A percentile compares a stretch with the other conserved stretches of the same genome.
Conservation (phyloP, 2,113 vertebrate genomes). For the Plecturocebus donacophilus region DNA sequence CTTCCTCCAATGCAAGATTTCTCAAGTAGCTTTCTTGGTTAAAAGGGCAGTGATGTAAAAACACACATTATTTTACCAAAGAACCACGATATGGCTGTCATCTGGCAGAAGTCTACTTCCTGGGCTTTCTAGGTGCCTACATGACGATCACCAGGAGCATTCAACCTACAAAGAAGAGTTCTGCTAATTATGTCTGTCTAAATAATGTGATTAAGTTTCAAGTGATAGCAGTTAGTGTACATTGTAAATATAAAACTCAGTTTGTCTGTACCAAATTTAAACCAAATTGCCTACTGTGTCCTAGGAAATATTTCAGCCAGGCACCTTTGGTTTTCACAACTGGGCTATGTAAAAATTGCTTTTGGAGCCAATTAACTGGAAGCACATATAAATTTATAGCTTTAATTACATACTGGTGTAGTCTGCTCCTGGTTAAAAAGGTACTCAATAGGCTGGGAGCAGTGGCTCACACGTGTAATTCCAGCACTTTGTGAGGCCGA, state of each 20-base stretch:
- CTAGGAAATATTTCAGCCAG: slow-evolving; percentile 2
- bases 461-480: no score
- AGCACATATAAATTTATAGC: slow-evolving; percentile 16
- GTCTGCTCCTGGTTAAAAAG: slow-evolving; percentile 15
- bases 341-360: background rate
- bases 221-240: background rate
- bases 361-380: background rate
- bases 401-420: background rate
- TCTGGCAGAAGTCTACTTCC: background rate
- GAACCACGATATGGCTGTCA: background rate
- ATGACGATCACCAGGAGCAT: background rate
- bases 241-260: background rate
- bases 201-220: background rate
- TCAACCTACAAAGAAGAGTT: background rate
- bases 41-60: background rate
- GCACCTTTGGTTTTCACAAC: slow-evolving; percentile 30
- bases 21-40: background rate
- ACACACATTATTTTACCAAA: background rate
- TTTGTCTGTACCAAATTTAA: slow-evolving; percentile 19
- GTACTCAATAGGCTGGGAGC: background rate
- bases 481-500: no score
- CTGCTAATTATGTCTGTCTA: background rate
- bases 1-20: background rate
- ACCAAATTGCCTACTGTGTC: background rate
- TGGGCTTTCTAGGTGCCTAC: background rate